Evolutionary conservation across 2,797 vertebrate species (phyloP).

Genomic region (Melanotaenia nigrans): DNA sequence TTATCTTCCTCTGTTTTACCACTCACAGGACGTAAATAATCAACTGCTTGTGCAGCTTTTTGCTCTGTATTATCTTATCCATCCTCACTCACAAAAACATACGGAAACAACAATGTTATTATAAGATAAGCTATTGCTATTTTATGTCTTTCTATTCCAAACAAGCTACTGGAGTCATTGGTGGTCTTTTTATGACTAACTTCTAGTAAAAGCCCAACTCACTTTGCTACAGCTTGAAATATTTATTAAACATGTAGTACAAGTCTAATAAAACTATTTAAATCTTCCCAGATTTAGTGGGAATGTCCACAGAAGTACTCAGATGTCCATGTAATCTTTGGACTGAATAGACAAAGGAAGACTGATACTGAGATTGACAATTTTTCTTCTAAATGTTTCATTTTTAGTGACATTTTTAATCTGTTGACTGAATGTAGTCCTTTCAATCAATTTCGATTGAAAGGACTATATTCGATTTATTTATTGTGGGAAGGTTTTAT

Average conservation of each 20-base stretch:
- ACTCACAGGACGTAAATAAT: slow-evolving; percentile 1
- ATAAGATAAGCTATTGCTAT: background rate
- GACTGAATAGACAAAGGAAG: no score
- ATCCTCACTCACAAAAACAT: background rate
- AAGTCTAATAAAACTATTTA: background rate
- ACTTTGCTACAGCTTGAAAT: background rate
- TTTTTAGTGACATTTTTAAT: no score
- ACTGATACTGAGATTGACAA: no score
- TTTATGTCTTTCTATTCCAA: background rate
- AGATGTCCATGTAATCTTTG: no score
- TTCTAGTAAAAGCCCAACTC: background rate
- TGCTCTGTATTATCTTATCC: background rate
- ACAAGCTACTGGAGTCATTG: background rate
- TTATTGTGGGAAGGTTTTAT: no score
- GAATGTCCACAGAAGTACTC: background rate
- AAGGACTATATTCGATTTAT: no score
- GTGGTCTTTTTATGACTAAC: background rate
- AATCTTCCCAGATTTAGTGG: background rate
- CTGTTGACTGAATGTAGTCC: no score
- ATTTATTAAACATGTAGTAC: background rate
- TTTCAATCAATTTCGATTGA: no score
- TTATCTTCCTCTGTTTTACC: slow-evolving; percentile 9
- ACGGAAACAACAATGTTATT: background rate
- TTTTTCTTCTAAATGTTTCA: no score
- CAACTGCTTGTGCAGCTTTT: background rate